Evolutionary conservation across 2,888 invertebrate species (phyloP), one percentile per base, ranked within the genome.

Genomic region (Drosophila nigritarsus): DNA sequence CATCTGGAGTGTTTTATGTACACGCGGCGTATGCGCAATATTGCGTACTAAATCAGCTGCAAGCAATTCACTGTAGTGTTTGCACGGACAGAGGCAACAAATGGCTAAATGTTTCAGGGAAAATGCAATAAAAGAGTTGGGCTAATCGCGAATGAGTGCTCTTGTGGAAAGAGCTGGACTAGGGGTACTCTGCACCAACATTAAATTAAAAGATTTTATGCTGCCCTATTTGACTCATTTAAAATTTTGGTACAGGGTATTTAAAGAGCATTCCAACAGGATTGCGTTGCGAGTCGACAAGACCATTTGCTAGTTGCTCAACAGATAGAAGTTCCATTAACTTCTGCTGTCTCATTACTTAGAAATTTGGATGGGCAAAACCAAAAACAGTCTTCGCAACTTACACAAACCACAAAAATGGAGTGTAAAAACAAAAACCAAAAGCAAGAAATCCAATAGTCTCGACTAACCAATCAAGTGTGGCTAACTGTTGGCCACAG

Each of bases 401-500:
- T 69, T 53, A 56, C 65, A 42, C 60, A 64, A 50, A 45, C 60
- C 60, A 75, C 56, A 20, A 56, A 62, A 54, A 45, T 55, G 1
- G 6, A 18, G 18, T 18, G 40, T 48, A 40, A 40, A 49, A 49
- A 49, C 67, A 49, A 60, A 60, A 34, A 15, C 18, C 45, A 51
- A 59, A 45, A 54, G 34, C 49, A 62, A 59, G 76, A 72, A 74
- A 55, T 68, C 79, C 66, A 82, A 63, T 36, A 73, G 90, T 73
- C 86, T 75, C 58, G 69, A 65, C 71, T 59, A 90, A 78, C 87
- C 91, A 90, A 87, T 87, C 88, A 87, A 87, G 74, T 87, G 91
- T 87, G 87, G 86, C 88, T 87, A 84, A 89, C 82, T 89, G 87
- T 69, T 87, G 89, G 82, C 86, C 86, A 89, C 90, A 90, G 73